Conservation (phyloP, 2,888 invertebrate genomes). For the Drosophila algonquin region DNA sequence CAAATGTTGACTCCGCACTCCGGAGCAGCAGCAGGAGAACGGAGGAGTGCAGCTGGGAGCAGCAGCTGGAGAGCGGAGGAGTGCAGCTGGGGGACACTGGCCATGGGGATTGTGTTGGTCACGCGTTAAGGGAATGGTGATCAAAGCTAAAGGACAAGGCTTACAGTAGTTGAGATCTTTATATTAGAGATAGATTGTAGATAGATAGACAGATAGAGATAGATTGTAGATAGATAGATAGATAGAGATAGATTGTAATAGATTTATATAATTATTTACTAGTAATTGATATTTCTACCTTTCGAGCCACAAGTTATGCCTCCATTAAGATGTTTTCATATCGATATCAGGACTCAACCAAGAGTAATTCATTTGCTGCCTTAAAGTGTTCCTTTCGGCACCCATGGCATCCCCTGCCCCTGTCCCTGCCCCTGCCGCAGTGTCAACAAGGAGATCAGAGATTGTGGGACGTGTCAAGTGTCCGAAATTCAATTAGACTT, state of each 20-base stretch:
- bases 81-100: neutral
- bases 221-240: too few species aligned
- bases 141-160: neutral
- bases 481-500: conserved; percentile 80
- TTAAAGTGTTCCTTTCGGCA: conserved; percentile 13
- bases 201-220: too few species aligned
- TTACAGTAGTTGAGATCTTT: neutral
- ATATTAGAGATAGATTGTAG: too few species aligned
- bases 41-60: conserved; percentile 8
- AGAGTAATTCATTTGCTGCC: conserved; percentile 2
- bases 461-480: conserved; percentile 78
- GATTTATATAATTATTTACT: too few species aligned
- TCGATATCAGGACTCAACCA: conserved; percentile 8
- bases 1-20: conserved; percentile 70
- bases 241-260: too few species aligned
- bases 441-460: conserved; percentile 68
- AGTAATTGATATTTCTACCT: too few species aligned
- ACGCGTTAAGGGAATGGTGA: neutral
- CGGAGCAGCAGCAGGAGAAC: conserved; percentile 15
- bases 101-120: conserved; percentile 4
- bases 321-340: neutral
- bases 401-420: neutral
- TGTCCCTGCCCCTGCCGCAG: conserved; percentile 3
- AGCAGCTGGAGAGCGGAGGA: conserved; percentile 4
- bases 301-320: too few species aligned